Evolutionary conservation across 2,797 vertebrate genomes (phyloP), one percentile per base, ranked within the genome.

Genomic region (Todus mexicanus): DNA sequence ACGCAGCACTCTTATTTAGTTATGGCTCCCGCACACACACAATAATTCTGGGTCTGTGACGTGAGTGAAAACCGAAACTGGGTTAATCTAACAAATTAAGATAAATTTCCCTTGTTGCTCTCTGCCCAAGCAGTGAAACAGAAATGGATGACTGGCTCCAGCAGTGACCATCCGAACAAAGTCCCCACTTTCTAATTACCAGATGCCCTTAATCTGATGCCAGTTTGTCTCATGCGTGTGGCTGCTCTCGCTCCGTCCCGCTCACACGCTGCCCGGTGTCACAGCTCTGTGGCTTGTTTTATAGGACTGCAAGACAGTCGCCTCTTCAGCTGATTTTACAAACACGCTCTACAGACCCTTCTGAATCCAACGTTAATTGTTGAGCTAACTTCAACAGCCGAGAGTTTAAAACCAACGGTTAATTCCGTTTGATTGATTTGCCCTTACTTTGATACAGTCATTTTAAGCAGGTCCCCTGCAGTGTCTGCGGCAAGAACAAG

Each of bases 21-120:
- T 89, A 48, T 79, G 89, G 95, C 89, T 95, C 89, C 64, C 4
- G 76, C 94, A 91, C 90, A 92, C 85, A 79, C 89, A 95, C 90
- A 94, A 92, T 92, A 45, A 89, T 73, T 70, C 66, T 10, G 87
- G 56, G 66, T 23, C 79, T 61, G 0, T 91, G 92, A 96, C 56
- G 91, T 7, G 70, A 83, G 73, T 1, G 38, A 86, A 73, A 87
- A 76, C 21, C 38, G 20, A 92, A 96, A 91, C 73, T 95, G 87
- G 90, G 90, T 92, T 95, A 93, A 73, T 66, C 82, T 81, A 76
- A 91, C 74, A 95, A 93, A 92, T 72, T 75, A 73, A 72, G 82
- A 81, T 61, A 87, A 45, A 42, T 95, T 91, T 91, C 16, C 84
- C 91, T 84, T 74, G 90, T 7, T 91, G 94, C 79, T 91, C 89